Conservation (phyloP, 2,888 invertebrate species). For the Cotesia congregata region DNA sequence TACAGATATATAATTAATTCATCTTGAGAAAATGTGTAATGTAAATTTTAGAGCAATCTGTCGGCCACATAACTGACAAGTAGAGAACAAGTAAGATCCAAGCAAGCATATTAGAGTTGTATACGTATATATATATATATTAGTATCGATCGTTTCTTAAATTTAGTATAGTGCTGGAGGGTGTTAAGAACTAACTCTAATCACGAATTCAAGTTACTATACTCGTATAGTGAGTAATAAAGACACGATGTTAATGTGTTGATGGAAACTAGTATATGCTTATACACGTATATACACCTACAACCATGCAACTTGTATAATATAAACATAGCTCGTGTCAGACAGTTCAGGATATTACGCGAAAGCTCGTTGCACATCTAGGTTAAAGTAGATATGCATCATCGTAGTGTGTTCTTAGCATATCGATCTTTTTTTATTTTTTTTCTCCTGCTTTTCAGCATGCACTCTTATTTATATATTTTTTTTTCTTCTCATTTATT, state of each 20-base stretch:
- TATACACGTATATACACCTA: not conserved
- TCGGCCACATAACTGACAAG: not conserved
- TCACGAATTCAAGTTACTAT: constrained; percentile 39
- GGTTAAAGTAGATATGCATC: constrained; percentile 18
- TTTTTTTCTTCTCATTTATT: not conserved
- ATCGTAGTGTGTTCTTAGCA: not conserved
- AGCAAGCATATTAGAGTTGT: not conserved
- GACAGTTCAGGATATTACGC: constrained; percentile 2
- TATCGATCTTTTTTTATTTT: constrained; percentile 19
- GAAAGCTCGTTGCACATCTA: constrained; percentile 24
- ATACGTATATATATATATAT: not conserved
- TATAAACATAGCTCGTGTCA: constrained; percentile 65
- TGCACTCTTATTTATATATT: constrained; percentile 4
- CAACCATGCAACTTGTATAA: constrained; percentile 72
- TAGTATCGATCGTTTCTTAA: not conserved
- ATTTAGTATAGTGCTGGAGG: constrained; percentile 3
- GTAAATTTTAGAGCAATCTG: not conserved
- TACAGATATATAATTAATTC: not conserved
- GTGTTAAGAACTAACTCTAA: constrained; percentile 16
- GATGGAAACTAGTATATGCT: constrained; percentile 68
- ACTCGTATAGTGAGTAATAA: constrained; percentile 71
- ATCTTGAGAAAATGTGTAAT: not conserved
- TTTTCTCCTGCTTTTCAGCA: not conserved
- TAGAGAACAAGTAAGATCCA: not conserved
- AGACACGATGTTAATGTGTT: constrained; percentile 78